Evolutionary conservation across 2,113 vertebrate species (phyloP), one percentile per base, ranked within the genome.

Genomic region (Erinaceus europaeus): DNA sequence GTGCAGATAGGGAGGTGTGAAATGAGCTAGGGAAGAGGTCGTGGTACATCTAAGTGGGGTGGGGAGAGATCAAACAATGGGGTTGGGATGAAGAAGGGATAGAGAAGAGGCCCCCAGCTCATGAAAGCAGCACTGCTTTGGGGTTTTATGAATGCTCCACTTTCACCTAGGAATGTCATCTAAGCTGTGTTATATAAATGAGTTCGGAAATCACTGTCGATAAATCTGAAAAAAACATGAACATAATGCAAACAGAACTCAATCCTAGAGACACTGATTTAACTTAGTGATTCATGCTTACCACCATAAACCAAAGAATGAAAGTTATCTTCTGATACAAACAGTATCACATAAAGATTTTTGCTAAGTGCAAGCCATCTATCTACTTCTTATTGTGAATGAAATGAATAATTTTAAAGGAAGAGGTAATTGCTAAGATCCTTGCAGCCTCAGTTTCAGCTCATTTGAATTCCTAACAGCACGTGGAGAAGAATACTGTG

Each of bases 141-240:
- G 23, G 5, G 34, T 36, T 72, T 50, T 48, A 46, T 18, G 3
- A 11, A 2, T n/a, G 38, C 15, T 78, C 2, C 2, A 34, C 40
- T 57, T 59, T 34, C 61, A 57, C 9, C 20, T 13, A 57, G n/a
- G 46, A n/a, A 61, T 61, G n/a, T 36, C 59, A 77, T n/a, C 17
- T 46, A 77, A 67, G 13, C 46, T 77, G 48, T 50, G 59, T 55
- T 42, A n/a, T 27, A 61, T 62, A 68, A 85, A 57, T 20, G 44
- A 80, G 61, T 76, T 44, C 48, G 40, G 64, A 88, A 59, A 75
- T 72, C 38, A 71, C 34, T 75, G 62, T 52, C 50, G 64, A 69
- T 27, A 84, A 77, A 88, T 72, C 4, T 61, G 20, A 76, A 84
- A 62, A 84, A 91, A 74, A 69, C 6, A 83, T 14, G 29, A 80